Evolutionary conservation across 2,113 vertebrate genomes (phyloP).

Genomic region (Ranitomeya variabilis): DNA sequence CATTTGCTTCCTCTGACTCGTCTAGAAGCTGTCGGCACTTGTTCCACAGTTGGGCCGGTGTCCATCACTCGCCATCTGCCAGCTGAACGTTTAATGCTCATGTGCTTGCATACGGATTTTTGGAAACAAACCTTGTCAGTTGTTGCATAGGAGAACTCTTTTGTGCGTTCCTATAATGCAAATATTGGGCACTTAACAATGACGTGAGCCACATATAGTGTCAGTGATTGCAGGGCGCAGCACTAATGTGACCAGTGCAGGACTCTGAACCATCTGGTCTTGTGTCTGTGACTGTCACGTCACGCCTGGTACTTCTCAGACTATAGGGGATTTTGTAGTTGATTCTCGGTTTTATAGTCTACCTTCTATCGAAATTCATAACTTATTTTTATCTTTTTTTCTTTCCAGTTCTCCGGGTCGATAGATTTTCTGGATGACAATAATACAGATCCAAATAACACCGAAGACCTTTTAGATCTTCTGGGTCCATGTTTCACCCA

Average conservation of each 20-base stretch:
- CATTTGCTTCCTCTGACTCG: background rate
- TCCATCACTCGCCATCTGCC: slow-evolving; percentile 13
- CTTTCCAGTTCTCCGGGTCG: slow-evolving; percentile 67
- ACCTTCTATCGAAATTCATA: slow-evolving; percentile 26
- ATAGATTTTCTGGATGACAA: slow-evolving; percentile 73
- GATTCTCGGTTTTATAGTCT: background rate
- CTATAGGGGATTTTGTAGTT: background rate
- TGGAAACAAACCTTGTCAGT: slow-evolving; percentile 1
- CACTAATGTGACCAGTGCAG: background rate
- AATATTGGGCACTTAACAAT: background rate
- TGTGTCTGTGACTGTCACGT: no score
- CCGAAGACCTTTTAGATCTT: slow-evolving; percentile 74
- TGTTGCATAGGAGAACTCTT: background rate
- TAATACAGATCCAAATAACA: slow-evolving; percentile 68
- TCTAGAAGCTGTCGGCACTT: background rate
- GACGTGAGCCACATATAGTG: background rate
- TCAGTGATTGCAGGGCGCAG: background rate
- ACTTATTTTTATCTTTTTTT: slow-evolving; percentile 25
- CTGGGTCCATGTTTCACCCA: slow-evolving; percentile 75
- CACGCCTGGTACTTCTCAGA: background rate
- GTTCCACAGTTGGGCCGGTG: background rate
- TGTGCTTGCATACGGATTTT: slow-evolving; percentile 28
- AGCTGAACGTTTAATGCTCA: slow-evolving; percentile 16
- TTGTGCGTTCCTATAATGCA: background rate
- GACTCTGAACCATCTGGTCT: background rate